Evolutionary conservation across 2,888 invertebrate species (phyloP).

Genomic region (Habrosyne pyritoides): DNA sequence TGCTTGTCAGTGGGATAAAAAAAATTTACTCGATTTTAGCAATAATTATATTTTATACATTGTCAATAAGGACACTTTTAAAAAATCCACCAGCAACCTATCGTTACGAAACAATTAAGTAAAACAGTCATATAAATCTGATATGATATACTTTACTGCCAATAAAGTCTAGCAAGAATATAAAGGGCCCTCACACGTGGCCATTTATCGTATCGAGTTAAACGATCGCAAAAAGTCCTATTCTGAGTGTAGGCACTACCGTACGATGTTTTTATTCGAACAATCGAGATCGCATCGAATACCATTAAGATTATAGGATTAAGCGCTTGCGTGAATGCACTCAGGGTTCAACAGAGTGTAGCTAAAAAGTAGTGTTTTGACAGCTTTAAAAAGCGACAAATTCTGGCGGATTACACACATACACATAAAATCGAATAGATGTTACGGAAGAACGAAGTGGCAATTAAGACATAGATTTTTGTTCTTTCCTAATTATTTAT

Average conservation of each 20-base stretch:
- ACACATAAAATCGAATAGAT: too few species aligned
- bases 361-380: background rate
- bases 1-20: too few species aligned
- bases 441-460: too few species aligned
- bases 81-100: too few species aligned
- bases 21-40: too few species aligned
- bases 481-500: too few species aligned
- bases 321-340: background rate
- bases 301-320: conserved; percentile 8
- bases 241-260: background rate
- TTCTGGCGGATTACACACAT: background rate
- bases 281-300: conserved; percentile 5
- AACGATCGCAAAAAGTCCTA: background rate
- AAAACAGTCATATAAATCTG: background rate
- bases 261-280: conserved; percentile 5
- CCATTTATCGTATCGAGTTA: background rate
- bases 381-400: background rate
- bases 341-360: background rate
- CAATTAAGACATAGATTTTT: too few species aligned
- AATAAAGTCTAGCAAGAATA: background rate
- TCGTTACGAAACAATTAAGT: background rate
- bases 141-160: background rate
- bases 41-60: too few species aligned
- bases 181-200: background rate
- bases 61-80: too few species aligned